Evolutionary conservation across 2,797 vertebrate genomes (phyloP).

Genomic region (Poeciliopsis presidionis): DNA sequence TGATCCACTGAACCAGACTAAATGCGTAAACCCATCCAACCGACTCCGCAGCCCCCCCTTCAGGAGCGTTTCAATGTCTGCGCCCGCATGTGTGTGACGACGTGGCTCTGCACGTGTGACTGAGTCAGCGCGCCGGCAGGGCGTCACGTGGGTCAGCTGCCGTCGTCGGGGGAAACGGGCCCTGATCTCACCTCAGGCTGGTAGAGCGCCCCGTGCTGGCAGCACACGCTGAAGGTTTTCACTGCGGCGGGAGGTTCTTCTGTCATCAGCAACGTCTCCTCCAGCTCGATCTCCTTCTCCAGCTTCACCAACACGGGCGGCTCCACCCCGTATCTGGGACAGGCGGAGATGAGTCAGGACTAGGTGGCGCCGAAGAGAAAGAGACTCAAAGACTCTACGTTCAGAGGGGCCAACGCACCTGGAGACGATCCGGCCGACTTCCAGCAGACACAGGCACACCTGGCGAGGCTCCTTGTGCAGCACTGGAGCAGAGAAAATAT

Average conservation of each 20-base stretch:
- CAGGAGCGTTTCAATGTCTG: not conserved
- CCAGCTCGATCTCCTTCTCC: slow-evolving; percentile 97
- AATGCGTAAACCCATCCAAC: slow-evolving; percentile 9
- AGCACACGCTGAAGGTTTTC: slow-evolving; percentile 90
- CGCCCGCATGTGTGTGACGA: slow-evolving; percentile 5
- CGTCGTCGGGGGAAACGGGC: no score
- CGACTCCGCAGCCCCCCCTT: not conserved
- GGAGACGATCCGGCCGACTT: slow-evolving; percentile 94
- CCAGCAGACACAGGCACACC: slow-evolving; percentile 95
- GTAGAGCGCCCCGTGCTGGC: slow-evolving; percentile 89
- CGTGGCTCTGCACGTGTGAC: slow-evolving; percentile 20
- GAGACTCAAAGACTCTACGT: not conserved
- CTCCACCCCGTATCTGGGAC: slow-evolving; percentile 91
- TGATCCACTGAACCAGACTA: slow-evolving; percentile 1
- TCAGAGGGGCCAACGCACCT: slow-evolving; percentile 76
- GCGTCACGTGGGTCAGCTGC: slow-evolving; percentile 41
- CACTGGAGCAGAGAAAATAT: slow-evolving; percentile 75
- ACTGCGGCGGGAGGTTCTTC: slow-evolving; percentile 83
- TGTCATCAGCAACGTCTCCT: slow-evolving; percentile 89
- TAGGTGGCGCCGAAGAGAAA: not conserved
- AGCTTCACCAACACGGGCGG: slow-evolving; percentile 95
- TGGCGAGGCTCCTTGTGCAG: slow-evolving; percentile 97
- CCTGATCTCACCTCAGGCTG: slow-evolving; percentile 85
- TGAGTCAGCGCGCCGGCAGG: slow-evolving; percentile 14
- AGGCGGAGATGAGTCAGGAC: no score